Evolutionary conservation across 2,888 invertebrate species (phyloP), one percentile per base, ranked within the genome.

Genomic region (Danaus chrysippus): DNA sequence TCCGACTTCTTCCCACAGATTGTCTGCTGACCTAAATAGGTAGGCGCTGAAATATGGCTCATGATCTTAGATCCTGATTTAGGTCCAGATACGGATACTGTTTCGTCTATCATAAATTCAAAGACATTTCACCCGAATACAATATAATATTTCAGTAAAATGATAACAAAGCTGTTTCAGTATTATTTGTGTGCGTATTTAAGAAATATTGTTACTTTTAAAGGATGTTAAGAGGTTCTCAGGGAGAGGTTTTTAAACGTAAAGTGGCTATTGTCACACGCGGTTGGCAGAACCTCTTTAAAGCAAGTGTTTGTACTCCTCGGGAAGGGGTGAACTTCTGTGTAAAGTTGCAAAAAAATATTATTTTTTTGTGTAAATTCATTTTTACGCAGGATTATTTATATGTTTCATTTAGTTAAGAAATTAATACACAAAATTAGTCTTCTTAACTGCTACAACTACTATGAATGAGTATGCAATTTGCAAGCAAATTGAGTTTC

Each of bases 11-110:
- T 61, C 61, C 54, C 59, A 61, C 58, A 63, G 66, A 61, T 58
- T 61, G 66, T 61, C 63, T 61, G 54, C 49, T 63, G 59, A 66
- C 66, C 66, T 56, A 66, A 63, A 63, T 63, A 56, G 42, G 63
- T 63, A 56, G 63, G 61, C 60, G 59, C 56, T 56, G 60, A 46
- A 55, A 59, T 59, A 63, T 57, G 54, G 43, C 11, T 15, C 42
- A 34, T 34, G 56, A 46, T 46, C 9, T 13, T 46, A 46, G 15
- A 13, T 10, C 17, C 17, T 49, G 49, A 49, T 49, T 49, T 49
- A 11, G 11, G 17, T 49, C 49, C 17, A 49, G 49, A 49, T 49
- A 49, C 17, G 9, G 49, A 15, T 49, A 49, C 49, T 49, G 49
- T 17, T 49, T 17, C 49, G 17, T 17, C n/a, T 17, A 10, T 17